phyloP scores from a whole-genome alignment of 2,888 invertebrate species.

The Lycaena phlaeas region DNA sequence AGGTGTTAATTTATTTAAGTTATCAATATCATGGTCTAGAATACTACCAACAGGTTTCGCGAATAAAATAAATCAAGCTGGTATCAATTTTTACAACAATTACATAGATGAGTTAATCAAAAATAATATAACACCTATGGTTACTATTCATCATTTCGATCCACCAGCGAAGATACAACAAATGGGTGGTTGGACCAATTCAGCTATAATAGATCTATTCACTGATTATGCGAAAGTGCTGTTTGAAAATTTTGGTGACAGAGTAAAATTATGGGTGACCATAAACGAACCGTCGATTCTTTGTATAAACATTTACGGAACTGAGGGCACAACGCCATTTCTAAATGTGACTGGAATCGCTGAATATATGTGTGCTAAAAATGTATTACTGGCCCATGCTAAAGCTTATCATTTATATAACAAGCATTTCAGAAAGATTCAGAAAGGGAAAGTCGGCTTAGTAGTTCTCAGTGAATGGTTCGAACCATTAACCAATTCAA shows the following conservation, averaged over 20 bases:
- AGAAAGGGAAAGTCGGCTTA: constrained; percentile 27
- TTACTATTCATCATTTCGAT: constrained; percentile 73
- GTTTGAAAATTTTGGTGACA: constrained; percentile 64
- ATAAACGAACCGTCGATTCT: constrained; percentile 77
- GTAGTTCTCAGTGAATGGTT: constrained; percentile 8
- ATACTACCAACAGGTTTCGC: constrained; percentile 73
- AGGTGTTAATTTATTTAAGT: constrained; percentile 66
- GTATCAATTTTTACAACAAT: constrained; percentile 76
- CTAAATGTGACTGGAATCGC: neutral
- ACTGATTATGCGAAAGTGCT: constrained; percentile 58
- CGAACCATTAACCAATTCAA: constrained; percentile 35
- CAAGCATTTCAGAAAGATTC: constrained; percentile 33
- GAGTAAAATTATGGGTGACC: constrained; percentile 78
- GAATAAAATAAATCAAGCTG: constrained; percentile 70
- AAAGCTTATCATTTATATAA: constrained; percentile 52
- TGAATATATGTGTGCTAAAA: constrained; percentile 61
- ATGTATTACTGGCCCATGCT: constrained; percentile 70
- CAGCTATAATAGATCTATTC: constrained; percentile 55
- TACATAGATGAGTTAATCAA: constrained; percentile 70
- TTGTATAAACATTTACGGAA: constrained; percentile 46
- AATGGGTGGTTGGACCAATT: constrained; percentile 71
- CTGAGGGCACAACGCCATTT: constrained; percentile 38
- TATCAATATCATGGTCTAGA: constrained; percentile 77
- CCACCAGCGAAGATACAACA: constrained; percentile 65
- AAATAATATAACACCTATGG: constrained; percentile 63